Conservation (phyloP, 2,113 vertebrate species). For the Hypanus sabinus region DNA sequence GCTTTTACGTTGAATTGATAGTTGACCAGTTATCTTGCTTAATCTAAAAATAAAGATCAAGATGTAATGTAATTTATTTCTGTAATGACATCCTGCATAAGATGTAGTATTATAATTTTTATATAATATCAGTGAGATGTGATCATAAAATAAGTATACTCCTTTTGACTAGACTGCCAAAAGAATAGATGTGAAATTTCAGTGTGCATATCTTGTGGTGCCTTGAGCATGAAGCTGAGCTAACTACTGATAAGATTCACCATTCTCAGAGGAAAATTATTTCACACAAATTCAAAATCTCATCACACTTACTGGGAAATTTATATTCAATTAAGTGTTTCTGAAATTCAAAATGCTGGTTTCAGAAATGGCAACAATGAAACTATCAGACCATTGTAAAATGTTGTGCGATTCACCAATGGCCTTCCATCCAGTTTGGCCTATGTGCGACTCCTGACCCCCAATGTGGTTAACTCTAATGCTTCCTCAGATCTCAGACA, state of each 20-base stretch:
- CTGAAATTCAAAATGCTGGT: too few species aligned
- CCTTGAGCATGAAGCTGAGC: background rate
- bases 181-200: background rate
- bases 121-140: background rate
- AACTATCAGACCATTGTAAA: too few species aligned
- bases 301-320: too few species aligned
- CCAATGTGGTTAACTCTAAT: too few species aligned
- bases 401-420: too few species aligned
- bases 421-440: too few species aligned
- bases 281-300: too few species aligned
- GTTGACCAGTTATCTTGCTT: conserved; percentile 91
- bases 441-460: too few species aligned
- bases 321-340: too few species aligned
- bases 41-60: conserved; percentile 59
- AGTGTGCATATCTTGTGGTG: background rate
- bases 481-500: too few species aligned
- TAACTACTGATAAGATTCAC: background rate
- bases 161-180: background rate
- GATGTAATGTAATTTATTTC: background rate
- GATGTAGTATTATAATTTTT: background rate
- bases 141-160: background rate
- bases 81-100: background rate
- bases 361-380: too few species aligned
- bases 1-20: conserved; percentile 92
- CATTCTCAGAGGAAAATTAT: background rate